Evolutionary conservation across 35 echinoderm and acorn worm genomes (phyloP), one percentile per base, ranked within the genome.

Genomic region (Apostichopus parvimensis): DNA sequence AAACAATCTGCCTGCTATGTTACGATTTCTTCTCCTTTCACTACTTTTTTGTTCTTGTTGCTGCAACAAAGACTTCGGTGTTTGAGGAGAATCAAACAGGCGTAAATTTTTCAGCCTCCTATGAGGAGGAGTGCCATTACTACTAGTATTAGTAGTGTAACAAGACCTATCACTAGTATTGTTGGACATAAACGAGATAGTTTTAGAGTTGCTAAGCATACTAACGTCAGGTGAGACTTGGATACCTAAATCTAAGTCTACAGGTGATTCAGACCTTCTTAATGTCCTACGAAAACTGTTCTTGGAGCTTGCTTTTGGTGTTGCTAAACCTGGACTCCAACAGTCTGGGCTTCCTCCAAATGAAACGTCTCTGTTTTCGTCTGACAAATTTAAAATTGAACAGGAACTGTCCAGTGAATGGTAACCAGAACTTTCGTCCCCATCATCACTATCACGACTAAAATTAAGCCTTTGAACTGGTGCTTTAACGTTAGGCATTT

Each of bases 71-170:
- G 97, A 96, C 54, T 99, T 99, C 7, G 97, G 97, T 56, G 97
- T 99, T 83, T 99, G 97, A 52, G 97, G 97, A 17, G 97, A 94
- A 77, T 99, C 97, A 79, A 96, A 99, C 9, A 99, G 84, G 25
- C 95, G 68, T 4, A 99, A 82, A 91, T 99, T 99, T 80, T 92
- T 90, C 4, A 99, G 88, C 45, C 92, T 71, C 79, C 95, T 99
- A 77, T 99, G 95, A 12, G 97, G 97, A 9, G 95, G 95, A 11
- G 94, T 93, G 57, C 13, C 25, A 79, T 28, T 24, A 57, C 54
- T 7, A 94, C 6, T 75, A 53, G 21, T 59, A 61, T 24, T 58
- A 8, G 56, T 91, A 26, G 73, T 57, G 11, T 15, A 58, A 20
- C 56, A 89, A 75, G 61, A 64, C 53, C 20, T 77, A 73, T 25